Evolutionary conservation across 2,113 vertebrate species (phyloP).

Genomic region (Gallinago media): DNA sequence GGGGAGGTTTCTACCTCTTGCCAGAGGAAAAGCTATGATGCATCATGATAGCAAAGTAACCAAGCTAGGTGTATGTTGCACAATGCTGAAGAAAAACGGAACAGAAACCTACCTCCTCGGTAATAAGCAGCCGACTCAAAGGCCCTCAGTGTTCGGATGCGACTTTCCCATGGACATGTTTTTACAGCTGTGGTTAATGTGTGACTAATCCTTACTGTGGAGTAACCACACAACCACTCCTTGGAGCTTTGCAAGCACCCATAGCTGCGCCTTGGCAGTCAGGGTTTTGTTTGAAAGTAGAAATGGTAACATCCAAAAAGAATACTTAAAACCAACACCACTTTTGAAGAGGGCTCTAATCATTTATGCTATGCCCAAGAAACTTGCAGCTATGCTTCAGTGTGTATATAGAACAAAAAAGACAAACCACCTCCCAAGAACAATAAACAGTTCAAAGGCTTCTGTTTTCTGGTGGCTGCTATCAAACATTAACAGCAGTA

Average conservation of each 20-base stretch:
- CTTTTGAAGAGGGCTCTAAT: neutral
- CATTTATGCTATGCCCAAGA: neutral
- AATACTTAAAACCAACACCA: neutral
- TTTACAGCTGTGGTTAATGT: slow-evolving; percentile 74
- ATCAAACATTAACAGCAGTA: slow-evolving; percentile 66
- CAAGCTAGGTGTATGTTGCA: neutral
- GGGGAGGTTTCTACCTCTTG: neutral
- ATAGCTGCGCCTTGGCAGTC: neutral
- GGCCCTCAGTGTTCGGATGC: neutral
- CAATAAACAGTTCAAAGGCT: slow-evolving; percentile 47
- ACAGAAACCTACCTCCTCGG: slow-evolving; percentile 15
- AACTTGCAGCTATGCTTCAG: neutral
- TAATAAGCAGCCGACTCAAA: slow-evolving; percentile 14
- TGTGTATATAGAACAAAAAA: neutral
- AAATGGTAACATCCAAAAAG: neutral
- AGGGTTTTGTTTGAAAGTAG: neutral
- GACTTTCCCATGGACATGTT: slow-evolving; percentile 59
- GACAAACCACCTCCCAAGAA: neutral
- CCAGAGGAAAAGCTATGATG: neutral
- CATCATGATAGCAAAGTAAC: neutral
- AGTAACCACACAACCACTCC: slow-evolving; percentile 60
- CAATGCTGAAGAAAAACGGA: neutral
- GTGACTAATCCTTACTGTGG: slow-evolving; percentile 63
- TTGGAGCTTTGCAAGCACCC: neutral
- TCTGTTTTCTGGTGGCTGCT: neutral